These are phyloP conservation scores for Eulemur albifrons DNA, from an alignment of 2,797 vertebrate species.

Conservation along the genomic window DNA sequence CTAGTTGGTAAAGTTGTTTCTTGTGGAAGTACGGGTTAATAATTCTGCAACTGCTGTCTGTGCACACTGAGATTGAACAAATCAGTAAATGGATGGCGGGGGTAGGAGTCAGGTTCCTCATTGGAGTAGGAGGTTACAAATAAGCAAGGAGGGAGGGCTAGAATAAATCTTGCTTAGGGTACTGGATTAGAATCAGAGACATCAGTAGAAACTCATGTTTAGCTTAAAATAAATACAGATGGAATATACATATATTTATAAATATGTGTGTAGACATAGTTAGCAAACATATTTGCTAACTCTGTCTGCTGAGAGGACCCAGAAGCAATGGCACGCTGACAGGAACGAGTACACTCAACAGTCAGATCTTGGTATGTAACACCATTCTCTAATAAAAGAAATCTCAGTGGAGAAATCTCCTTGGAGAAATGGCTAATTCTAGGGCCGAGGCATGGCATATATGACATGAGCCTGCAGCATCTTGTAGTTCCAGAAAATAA, in stretches of 20 bases:
- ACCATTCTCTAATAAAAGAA: background rate
- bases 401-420: background rate
- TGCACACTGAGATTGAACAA: background rate
- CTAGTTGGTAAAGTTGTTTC: background rate
- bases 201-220: background rate
- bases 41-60: background rate
- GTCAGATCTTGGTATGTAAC: background rate
- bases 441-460: background rate
- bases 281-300: background rate
- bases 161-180: background rate
- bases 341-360: background rate
- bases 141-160: background rate
- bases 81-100: background rate
- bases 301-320: background rate
- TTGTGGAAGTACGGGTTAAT: background rate
- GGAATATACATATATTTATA: background rate
- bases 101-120: background rate
- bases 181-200: background rate
- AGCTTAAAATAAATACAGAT: background rate
- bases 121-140: background rate
- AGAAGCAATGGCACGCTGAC: background rate
- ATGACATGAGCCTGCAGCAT: background rate
- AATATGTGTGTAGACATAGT: background rate
- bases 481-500: background rate
- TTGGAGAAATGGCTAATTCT: background rate